Base-by-base conservation (phyloP, 2,113 vertebrate species). In the Amblyornis subalaris region DNA sequence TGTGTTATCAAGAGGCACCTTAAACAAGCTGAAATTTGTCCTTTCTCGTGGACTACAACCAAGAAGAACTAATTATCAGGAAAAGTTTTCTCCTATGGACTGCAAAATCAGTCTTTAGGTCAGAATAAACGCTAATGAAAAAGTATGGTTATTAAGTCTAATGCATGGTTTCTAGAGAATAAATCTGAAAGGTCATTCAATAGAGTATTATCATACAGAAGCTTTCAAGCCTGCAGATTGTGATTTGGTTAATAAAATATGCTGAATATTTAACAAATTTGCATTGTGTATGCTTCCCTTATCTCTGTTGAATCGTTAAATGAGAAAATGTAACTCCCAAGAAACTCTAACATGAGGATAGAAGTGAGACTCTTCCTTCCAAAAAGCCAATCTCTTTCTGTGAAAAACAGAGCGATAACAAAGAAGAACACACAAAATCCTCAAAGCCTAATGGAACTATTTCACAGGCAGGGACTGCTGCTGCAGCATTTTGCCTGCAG, bases 21-120 rank as follows among this genome's bases (percentile, higher is more conserved):
- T 96, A 97, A 97, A 94, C 78, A 97, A 97, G 88, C 95, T 97
- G 94, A 97, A 97, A 97, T 97, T 97, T 97, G 96, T 97, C 94
- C 96, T 97, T 97, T 97, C 85, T 94, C 55, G 92, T 97, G 96
- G 95, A 94, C 78, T 95, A 92, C 40, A 95, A 96, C 94, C 84
- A 95, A 96, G 84, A 93, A 97, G 95, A 97, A 94, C 90, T 97
- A 98, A 98, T 98, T 98, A 97, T 90, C 53, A 96, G 85, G 81
- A 96, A 93, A 96, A 92, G 72, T 96, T 97, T 96, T 97, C 82
- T 95, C 79, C 79, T 83, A 79, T 42, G 95, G 90, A 81, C 75
- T 96, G 54, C 67, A 91, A 95, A 97, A 97, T 96, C 95, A 94
- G 93, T 96, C 96, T 97, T 97, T 90, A 97, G 97, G 97, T 97